These are phyloP conservation scores for Tetramorium alpestre DNA, from an alignment of 1,140 invertebrate genomes.

Conservation along the genomic window DNA sequence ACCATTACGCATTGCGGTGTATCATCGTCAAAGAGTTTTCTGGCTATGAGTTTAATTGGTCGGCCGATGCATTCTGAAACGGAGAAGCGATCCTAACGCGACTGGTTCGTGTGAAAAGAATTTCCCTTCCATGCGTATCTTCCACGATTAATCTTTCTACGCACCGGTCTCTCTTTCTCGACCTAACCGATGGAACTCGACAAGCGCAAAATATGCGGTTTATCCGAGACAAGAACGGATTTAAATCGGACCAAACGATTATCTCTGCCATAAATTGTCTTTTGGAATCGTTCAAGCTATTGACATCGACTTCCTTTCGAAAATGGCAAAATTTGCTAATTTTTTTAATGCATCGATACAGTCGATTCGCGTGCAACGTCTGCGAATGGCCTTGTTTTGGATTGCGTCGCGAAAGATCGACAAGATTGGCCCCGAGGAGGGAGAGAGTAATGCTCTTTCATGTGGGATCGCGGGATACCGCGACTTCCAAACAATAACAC, in stretches of 20 bases:
- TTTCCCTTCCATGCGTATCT: slow-evolving; percentile 51
- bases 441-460: slow-evolving; percentile 26
- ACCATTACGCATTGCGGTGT: slow-evolving; percentile 68
- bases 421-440: background rate
- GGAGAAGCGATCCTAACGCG: slow-evolving; percentile 50
- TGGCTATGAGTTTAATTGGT: slow-evolving; percentile 77
- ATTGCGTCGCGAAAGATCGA: background rate
- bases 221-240: background rate
- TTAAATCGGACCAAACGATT: slow-evolving; percentile 5
- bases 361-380: background rate
- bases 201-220: background rate
- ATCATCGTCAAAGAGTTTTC: slow-evolving; percentile 77
- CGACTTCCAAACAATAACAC: slow-evolving; percentile 68
- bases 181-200: background rate
- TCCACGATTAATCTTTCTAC: slow-evolving; percentile 59
- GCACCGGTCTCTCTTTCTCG: background rate
- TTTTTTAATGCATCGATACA: background rate
- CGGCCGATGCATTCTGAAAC: slow-evolving; percentile 32
- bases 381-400: slow-evolving; percentile 2
- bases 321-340: too few relatives aligned
- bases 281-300: background rate
- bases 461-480: slow-evolving; percentile 56
- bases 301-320: background rate
- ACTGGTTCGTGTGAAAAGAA: slow-evolving; percentile 26
- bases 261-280: background rate